phyloP scores from a whole-genome alignment of 2,888 invertebrate genomes.

The Tuberolachnus salignus region DNA sequence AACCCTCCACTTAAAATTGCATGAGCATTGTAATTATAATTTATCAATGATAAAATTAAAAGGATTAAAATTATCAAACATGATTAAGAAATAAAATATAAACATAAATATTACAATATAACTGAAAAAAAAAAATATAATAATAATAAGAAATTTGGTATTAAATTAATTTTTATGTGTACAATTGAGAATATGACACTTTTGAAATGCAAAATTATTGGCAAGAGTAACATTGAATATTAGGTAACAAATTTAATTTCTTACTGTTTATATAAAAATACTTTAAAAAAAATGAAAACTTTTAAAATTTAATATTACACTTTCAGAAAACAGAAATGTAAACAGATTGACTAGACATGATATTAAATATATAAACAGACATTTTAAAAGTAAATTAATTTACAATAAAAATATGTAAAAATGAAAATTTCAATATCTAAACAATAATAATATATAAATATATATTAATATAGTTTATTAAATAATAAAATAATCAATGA shows the following conservation, averaged over 20 bases:
- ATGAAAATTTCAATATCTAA: neutral
- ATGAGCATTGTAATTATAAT: neutral
- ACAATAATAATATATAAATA: neutral
- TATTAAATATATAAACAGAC: neutral
- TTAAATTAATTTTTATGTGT: neutral
- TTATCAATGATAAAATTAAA: neutral
- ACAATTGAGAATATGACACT: neutral
- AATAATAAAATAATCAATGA: neutral
- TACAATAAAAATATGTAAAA: neutral
- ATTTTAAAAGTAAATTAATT: neutral
- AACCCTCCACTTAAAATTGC: neutral
- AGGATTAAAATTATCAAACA: neutral
- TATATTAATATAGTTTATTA: no score
- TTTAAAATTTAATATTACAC: neutral
- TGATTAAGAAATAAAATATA: neutral
- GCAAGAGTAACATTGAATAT: slow-evolving; percentile 15
- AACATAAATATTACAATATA: slow-evolving; percentile 1
- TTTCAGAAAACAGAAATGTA: neutral
- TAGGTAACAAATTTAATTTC: neutral
- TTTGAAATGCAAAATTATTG: slow-evolving; percentile 10
- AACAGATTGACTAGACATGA: slow-evolving; percentile 24
- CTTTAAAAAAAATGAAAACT: neutral
- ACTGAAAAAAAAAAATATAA: neutral
- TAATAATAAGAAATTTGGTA: neutral
- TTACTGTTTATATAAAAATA: neutral